Evolutionary conservation across 2,888 invertebrate genomes (phyloP), one percentile per base, ranked within the genome.

Genomic region (Eristalis intricaria): DNA sequence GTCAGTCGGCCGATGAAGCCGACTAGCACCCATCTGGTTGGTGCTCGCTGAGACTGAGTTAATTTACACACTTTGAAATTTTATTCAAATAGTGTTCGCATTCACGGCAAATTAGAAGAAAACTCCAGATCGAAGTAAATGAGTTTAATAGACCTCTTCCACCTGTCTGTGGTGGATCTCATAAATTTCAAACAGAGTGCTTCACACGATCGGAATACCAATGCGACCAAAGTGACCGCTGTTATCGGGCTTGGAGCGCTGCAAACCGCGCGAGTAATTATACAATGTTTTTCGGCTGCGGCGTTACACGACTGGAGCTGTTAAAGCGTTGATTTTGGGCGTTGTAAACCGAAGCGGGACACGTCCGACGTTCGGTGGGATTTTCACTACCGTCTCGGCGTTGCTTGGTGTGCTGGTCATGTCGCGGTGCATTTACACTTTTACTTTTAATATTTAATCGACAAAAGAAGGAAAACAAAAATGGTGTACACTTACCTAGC

Each of bases 71-170:
- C 65, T 69, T 58, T 4, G 68, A 73, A 64, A 75, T 79, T 73
- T 63, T 83, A 87, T 87, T 87, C 87, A 87, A 79, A 80, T 56
- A 69, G 71, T 79, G 87, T 87, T 80, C 71, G 79, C 71, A 64
- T 87, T 76, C 56, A 84, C 68, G 76, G 69, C 79, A 75, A 87
- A 84, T 84, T 87, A 87, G 84, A 87, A 63, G 79, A 87, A 87
- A 73, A 87, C 68, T 84, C 73, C 70, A 86, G 56, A 87, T 87
- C 80, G 26, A 40, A 83, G 58, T 80, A 76, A 80, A 87, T 87
- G 84, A 80, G 79, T 84, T 87, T 86, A 86, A 86, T 86, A 86
- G 86, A 83, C 83, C 70, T 84, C 87, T 64, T 75, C 83, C 76
- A 83, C 79, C 84, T 79, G 75, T 78, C 73, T 80, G 75, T 60